These are phyloP conservation scores for Neopelma chrysocephalum DNA, from an alignment of 2,797 vertebrate species.

Conservation along the genomic window DNA sequence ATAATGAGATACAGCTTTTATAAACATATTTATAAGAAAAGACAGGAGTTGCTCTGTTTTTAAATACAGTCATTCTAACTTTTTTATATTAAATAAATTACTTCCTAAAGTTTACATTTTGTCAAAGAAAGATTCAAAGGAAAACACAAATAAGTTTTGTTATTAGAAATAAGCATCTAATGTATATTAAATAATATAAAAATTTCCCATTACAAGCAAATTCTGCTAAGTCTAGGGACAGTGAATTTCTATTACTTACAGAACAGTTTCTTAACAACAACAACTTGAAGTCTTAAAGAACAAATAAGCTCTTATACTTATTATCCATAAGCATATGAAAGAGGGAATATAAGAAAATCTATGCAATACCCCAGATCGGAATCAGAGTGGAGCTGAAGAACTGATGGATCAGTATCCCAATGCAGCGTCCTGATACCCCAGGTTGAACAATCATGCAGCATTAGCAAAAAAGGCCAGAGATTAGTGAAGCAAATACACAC, in stretches of 20 bases:
- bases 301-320: neutral
- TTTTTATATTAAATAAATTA: neutral
- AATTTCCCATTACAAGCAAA: neutral
- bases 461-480: conserved; percentile 88
- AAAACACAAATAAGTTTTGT: neutral
- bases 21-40: neutral
- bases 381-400: conserved; percentile 99
- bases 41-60: neutral
- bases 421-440: conserved; percentile 95
- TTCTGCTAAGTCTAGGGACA: neutral
- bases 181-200: neutral
- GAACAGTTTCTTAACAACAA: conserved; percentile 1
- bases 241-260: neutral
- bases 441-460: conserved; percentile 93
- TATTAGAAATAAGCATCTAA: neutral
- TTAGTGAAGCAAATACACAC: conserved; percentile 81
- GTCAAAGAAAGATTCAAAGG: neutral
- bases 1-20: neutral
- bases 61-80: neutral
- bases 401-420: conserved; percentile 99
- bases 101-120: neutral
- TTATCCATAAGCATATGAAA: conserved; percentile 54
- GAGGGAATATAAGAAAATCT: conserved; percentile 89
- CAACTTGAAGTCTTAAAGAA: neutral
- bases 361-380: conserved; percentile 98